A percentile compares a stretch with the other conserved stretches of the same genome.
Evolutionary conservation across 2,797 vertebrate genomes (phyloP).

Genomic region (Sphenopsis melanotis): DNA sequence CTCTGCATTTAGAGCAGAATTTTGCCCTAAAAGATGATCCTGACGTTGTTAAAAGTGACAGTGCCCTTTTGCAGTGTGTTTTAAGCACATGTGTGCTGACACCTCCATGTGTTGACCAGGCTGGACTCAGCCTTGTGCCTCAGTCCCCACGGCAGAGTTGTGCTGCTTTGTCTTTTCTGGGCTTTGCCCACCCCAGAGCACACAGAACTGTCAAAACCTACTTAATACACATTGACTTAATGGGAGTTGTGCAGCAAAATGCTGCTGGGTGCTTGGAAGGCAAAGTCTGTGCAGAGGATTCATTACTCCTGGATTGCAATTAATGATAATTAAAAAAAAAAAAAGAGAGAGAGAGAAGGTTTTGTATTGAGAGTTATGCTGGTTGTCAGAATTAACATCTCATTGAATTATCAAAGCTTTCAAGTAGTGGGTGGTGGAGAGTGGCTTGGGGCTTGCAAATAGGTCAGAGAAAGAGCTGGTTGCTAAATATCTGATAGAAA

Average conservation of each 20-base stretch:
- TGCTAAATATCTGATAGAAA: conserved; percentile 30
- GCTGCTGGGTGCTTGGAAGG: not conserved
- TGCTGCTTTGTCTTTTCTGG: not conserved
- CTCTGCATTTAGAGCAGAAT: not conserved
- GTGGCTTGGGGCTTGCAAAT: conserved; percentile 58
- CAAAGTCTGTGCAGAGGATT: not conserved
- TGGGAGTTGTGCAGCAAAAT: not conserved
- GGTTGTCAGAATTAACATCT: conserved; percentile 55
- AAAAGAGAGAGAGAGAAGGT: not conserved
- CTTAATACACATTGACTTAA: not conserved
- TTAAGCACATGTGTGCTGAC: not conserved
- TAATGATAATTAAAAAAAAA: conserved; percentile 1
- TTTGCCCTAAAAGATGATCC: not conserved
- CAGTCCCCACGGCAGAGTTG: accelerated
- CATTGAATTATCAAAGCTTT: conserved; percentile 53
- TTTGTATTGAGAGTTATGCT: not conserved
- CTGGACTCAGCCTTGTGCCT: not conserved
- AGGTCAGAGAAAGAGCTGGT: conserved; percentile 39
- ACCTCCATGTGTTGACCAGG: not conserved
- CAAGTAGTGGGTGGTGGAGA: conserved; percentile 21
- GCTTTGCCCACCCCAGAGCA: not conserved
- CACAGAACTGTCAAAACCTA: not conserved
- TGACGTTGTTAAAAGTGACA: not conserved
- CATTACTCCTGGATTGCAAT: conserved; percentile 11
- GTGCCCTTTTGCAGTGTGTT: not conserved